These are phyloP conservation scores for Daboia siamensis DNA, from an alignment of 2,113 vertebrate genomes.

Conservation along the genomic window DNA sequence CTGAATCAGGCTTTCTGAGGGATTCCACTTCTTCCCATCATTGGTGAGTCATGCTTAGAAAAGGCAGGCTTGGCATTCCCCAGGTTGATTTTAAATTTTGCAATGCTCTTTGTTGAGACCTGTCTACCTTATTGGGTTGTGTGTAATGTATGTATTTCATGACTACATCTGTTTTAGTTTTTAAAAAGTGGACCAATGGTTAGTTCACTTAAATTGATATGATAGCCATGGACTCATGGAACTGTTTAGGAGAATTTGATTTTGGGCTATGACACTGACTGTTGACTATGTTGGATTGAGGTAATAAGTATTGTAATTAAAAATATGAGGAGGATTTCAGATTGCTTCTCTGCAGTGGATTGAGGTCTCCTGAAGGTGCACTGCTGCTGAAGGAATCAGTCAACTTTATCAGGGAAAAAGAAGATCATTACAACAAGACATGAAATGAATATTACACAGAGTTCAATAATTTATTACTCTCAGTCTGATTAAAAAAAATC, in stretches of 20 bases:
- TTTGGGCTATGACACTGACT: no score
- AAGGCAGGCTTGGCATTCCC: no score
- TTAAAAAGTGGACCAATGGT: not conserved
- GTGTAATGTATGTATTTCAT: not conserved
- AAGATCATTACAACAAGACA: not conserved
- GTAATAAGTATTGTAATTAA: not conserved
- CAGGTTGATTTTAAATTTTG: no score
- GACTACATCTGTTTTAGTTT: not conserved
- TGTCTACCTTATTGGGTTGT: not conserved
- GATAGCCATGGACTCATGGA: not conserved
- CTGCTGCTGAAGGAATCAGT: not conserved
- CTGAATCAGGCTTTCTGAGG: no score
- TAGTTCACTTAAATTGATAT: not conserved
- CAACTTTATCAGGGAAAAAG: not conserved
- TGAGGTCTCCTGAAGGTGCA: not conserved
- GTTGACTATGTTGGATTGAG: no score
- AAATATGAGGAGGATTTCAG: not conserved
- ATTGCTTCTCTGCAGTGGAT: not conserved
- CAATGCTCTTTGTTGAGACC: not conserved
- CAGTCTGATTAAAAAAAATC: not conserved
- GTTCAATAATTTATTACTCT: not conserved
- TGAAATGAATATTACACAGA: not conserved
- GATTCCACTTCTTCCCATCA: no score
- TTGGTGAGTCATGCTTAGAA: no score
- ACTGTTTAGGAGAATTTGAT: not conserved